Evolutionary conservation across 2,797 vertebrate species (phyloP).

Genomic region (Bradypodion ventrale): DNA sequence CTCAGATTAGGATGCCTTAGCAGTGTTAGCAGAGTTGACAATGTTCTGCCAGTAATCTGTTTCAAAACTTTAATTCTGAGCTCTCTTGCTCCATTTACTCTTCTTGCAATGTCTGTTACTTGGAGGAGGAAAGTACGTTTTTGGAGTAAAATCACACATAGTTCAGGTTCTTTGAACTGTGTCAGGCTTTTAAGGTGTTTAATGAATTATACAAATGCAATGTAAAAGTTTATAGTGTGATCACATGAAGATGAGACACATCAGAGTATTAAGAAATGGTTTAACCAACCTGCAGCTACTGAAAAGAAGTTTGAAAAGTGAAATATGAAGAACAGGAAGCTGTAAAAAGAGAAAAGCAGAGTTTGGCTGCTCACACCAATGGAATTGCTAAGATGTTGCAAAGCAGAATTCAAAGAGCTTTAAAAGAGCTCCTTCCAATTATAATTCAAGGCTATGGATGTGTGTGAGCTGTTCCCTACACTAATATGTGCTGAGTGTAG

Average conservation of each 20-base stretch:
- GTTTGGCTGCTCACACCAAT: neutral
- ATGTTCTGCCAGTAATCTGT: too few relatives aligned
- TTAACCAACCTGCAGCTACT: neutral
- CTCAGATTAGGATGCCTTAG: neutral
- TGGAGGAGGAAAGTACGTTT: neutral
- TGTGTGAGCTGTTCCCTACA: neutral
- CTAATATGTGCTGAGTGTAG: neutral
- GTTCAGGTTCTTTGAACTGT: neutral
- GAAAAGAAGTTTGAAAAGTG: neutral
- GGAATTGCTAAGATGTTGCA: neutral
- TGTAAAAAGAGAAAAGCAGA: neutral
- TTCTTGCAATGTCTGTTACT: neutral
- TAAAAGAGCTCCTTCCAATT: neutral
- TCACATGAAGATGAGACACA: conserved; percentile 13
- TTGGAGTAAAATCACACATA: neutral
- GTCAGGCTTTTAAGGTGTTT: neutral
- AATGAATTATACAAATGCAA: conserved; percentile 7
- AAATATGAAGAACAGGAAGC: neutral
- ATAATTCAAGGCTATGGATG: neutral
- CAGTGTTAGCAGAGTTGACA: neutral
- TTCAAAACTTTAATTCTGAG: neutral
- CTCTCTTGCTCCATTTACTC: rapidly evolving
- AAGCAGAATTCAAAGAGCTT: neutral
- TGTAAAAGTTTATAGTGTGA: conserved; percentile 14
- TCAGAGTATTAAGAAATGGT: neutral